Evolutionary conservation across 2,888 invertebrate species (phyloP).

Genomic region (Dioctria linearis): DNA sequence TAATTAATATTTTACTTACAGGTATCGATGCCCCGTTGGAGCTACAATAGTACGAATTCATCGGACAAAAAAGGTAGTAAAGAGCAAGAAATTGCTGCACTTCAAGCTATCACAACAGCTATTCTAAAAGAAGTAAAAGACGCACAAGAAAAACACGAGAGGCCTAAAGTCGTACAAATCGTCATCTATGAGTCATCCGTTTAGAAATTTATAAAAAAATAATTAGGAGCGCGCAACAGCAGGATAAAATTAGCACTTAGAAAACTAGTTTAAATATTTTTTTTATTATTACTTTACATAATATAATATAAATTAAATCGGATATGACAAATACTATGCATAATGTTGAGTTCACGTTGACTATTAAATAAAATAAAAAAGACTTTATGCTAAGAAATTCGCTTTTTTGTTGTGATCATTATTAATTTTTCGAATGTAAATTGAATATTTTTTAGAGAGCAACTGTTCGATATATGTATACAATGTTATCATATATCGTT

Average conservation of each 20-base stretch:
- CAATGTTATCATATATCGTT: no score
- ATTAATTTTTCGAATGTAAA: no score
- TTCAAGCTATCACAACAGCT: conserved; percentile 73
- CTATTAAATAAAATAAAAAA: conserved; percentile 8
- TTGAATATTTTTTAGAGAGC: no score
- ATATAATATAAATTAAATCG: neutral
- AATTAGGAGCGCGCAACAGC: neutral
- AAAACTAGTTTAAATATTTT: conserved; percentile 11
- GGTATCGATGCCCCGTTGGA: conserved; percentile 83
- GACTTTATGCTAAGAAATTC: conserved; percentile 20
- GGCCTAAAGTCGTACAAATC: conserved; percentile 80
- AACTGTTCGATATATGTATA: no score
- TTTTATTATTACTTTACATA: neutral
- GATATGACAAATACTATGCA: conserved; percentile 5
- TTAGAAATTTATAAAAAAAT: conserved; percentile 64
- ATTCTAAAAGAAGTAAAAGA: conserved; percentile 81
- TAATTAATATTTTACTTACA: conserved; percentile 62
- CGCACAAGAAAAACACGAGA: conserved; percentile 70
- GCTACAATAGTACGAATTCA: conserved; percentile 67
- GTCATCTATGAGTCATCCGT: conserved; percentile 93
- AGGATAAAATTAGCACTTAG: conserved; percentile 3
- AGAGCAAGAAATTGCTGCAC: conserved; percentile 81
- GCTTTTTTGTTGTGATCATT: neutral
- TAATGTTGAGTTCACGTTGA: conserved; percentile 1
- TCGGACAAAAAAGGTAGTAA: conserved; percentile 75